phyloP scores from a whole-genome alignment of 2,113 vertebrate species.

The Oostethus manadensis region DNA sequence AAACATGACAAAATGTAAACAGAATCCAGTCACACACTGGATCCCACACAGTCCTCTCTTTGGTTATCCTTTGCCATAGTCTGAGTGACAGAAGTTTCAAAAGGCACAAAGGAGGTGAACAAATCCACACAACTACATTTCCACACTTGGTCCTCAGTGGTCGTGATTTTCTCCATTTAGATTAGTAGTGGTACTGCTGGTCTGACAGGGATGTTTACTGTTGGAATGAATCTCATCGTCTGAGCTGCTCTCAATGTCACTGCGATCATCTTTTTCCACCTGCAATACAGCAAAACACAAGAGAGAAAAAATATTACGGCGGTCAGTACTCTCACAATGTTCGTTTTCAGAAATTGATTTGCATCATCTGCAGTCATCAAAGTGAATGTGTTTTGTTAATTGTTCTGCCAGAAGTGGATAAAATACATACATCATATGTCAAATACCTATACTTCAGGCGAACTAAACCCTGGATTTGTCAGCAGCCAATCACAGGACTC shows the following conservation, averaged over 20 bases:
- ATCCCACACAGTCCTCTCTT: conserved; percentile 20
- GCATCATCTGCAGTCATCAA: too few species aligned
- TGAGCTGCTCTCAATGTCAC: conserved; percentile 88
- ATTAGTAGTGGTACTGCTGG: conserved; percentile 68
- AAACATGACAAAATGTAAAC: conserved; percentile 57
- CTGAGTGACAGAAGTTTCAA: conserved; percentile 8
- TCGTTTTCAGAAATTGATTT: background rate
- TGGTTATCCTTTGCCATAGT: conserved; percentile 2
- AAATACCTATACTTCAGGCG: too few species aligned
- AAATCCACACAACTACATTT: conserved; percentile 11
- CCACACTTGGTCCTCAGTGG: conserved; percentile 63
- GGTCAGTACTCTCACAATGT: background rate
- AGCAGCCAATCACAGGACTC: too few species aligned
- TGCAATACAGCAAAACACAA: conserved; percentile 35
- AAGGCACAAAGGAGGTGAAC: conserved; percentile 16
- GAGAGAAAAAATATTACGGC: background rate
- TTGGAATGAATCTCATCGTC: conserved; percentile 79
- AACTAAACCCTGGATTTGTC: too few species aligned
- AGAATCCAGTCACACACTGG: conserved; percentile 18
- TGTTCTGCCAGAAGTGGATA: too few species aligned
- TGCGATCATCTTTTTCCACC: conserved; percentile 85
- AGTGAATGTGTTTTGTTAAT: too few species aligned
- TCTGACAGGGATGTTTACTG: conserved; percentile 44
- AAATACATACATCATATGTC: too few species aligned
- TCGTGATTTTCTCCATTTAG: conserved; percentile 73